A percentile compares a stretch with the other conserved stretches of the same genome.
Evolutionary conservation across 1,140 invertebrate species (phyloP).

Genomic region (Diabrotica undecimpunctata): DNA sequence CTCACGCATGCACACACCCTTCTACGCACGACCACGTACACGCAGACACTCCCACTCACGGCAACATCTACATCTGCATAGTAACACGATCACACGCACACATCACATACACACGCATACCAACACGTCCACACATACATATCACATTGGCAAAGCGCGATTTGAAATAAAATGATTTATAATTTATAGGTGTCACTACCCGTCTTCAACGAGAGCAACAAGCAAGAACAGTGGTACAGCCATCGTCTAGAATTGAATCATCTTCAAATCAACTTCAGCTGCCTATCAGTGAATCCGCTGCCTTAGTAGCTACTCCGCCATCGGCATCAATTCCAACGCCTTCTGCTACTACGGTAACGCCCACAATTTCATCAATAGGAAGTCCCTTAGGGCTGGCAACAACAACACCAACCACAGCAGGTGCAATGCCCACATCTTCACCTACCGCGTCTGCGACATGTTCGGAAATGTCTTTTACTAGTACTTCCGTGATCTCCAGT

Average conservation of each 20-base stretch:
- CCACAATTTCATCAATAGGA: slow-evolving; percentile 38
- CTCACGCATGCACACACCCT: too few relatives aligned
- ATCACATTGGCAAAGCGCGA: too few relatives aligned
- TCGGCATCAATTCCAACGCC: slow-evolving; percentile 30
- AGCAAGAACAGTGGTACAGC: slow-evolving; percentile 56
- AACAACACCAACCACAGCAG: slow-evolving; percentile 35
- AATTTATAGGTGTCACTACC: slow-evolving; percentile 60
- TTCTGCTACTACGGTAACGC: slow-evolving; percentile 35
- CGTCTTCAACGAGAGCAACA: slow-evolving; percentile 74
- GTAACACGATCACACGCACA: too few relatives aligned
- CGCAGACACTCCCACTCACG: too few relatives aligned
- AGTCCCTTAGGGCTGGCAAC: slow-evolving; percentile 39
- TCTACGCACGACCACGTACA: too few relatives aligned
- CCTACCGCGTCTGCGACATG: slow-evolving; percentile 21
- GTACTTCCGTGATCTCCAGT: slow-evolving; percentile 17
- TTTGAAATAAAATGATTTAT: too few relatives aligned
- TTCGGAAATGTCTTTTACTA: slow-evolving; percentile 23
- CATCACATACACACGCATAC: too few relatives aligned
- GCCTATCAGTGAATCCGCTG: slow-evolving; percentile 8
- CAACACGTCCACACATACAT: too few relatives aligned
- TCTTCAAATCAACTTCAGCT: slow-evolving; percentile 40
- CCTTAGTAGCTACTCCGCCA: slow-evolving; percentile 18
- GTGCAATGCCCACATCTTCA: slow-evolving; percentile 25
- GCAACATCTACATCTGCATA: too few relatives aligned
- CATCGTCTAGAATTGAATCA: slow-evolving; percentile 37